Conservation (phyloP, 2,888 invertebrate genomes). For the Lithophane semibrunnea region DNA sequence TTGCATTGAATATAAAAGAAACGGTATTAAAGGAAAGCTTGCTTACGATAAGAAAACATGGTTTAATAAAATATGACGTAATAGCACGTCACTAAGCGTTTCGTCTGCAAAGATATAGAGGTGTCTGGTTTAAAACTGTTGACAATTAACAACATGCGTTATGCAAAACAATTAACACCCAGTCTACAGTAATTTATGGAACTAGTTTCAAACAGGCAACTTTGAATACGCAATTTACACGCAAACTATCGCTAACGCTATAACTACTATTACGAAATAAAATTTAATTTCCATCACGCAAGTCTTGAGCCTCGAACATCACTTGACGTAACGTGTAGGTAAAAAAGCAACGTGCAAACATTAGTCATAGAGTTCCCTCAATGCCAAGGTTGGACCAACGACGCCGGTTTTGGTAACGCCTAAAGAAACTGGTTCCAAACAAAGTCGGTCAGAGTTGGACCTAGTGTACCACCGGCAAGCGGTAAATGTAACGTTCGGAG, state of each 20-base stretch:
- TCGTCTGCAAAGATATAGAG: slow-evolving; percentile 25
- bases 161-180: slow-evolving; percentile 53
- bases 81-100: slow-evolving; percentile 39
- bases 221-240: slow-evolving; percentile 58
- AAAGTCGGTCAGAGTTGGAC: slow-evolving; percentile 74
- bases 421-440: slow-evolving; percentile 79
- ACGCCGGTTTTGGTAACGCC: slow-evolving; percentile 74
- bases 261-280: slow-evolving; percentile 66
- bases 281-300: slow-evolving; percentile 70
- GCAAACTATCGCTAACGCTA: slow-evolving; percentile 59
- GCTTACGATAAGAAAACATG: slow-evolving; percentile 37
- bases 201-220: slow-evolving; percentile 43
- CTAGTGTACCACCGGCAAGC: slow-evolving; percentile 62
- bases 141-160: slow-evolving; percentile 35
- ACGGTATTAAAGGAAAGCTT: slow-evolving; percentile 39
- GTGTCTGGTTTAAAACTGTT: slow-evolving; percentile 34
- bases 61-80: slow-evolving; percentile 44
- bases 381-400: slow-evolving; percentile 84
- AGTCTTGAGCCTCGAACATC: slow-evolving; percentile 52
- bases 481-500: slow-evolving; percentile 70
- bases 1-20: slow-evolving; percentile 43
- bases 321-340: slow-evolving; percentile 67
- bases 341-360: slow-evolving; percentile 67
- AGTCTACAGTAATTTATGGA: slow-evolving; percentile 54
- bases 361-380: slow-evolving; percentile 84